These are phyloP conservation scores for Oophaga sylvatica DNA, from an alignment of 2,797 vertebrate genomes.

Conservation along the genomic window DNA sequence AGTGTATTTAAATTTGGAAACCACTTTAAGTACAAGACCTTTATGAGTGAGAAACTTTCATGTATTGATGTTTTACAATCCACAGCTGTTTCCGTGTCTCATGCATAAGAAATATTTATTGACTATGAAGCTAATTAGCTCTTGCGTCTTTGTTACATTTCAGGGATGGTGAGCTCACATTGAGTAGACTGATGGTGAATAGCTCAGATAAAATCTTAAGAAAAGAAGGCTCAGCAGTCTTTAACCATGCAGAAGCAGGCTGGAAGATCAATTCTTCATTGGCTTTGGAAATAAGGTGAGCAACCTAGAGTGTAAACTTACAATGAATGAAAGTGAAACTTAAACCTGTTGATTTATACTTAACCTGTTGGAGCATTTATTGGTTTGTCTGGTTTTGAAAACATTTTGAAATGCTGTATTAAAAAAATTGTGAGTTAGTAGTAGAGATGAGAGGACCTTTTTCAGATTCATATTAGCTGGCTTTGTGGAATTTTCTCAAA, in stretches of 20 bases:
- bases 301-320: conserved; percentile 23
- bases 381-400: not conserved
- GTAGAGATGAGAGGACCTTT: no score
- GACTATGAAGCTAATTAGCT: conserved; percentile 9
- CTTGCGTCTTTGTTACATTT: conserved; percentile 69
- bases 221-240: conserved; percentile 75
- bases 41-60: not conserved
- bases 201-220: conserved; percentile 76
- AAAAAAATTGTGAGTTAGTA: no score
- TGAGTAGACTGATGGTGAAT: conserved; percentile 82
- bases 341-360: not conserved
- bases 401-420: not conserved
- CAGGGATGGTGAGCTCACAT: conserved; percentile 79
- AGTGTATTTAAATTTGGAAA: not conserved
- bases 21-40: not conserved
- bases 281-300: conserved; percentile 85
- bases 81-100: not conserved
- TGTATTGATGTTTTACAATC: not conserved
- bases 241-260: conserved; percentile 73
- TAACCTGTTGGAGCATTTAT: not conserved
- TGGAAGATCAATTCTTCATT: conserved; percentile 87
- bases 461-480: no score
- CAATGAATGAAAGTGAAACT: not conserved
- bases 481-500: no score
- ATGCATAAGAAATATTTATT: conserved; percentile 10